A percentile compares a stretch with the other conserved stretches of the same genome.
These are phyloP conservation scores for Embidobia sp. DNA, from an alignment of 2,888 invertebrate species.

Conservation along the genomic window DNA sequence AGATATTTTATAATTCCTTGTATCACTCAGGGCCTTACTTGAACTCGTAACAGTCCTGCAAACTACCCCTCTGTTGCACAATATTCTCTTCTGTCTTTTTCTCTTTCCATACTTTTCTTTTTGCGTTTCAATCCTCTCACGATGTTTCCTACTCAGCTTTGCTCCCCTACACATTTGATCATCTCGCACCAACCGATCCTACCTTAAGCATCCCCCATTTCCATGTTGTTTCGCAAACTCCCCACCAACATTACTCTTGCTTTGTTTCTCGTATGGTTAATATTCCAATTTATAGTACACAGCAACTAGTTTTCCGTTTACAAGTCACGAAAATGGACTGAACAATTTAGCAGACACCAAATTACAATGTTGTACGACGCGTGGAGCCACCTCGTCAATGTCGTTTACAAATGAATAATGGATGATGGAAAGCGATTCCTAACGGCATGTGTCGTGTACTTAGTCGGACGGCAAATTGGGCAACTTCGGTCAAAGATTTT, in stretches of 20 bases:
- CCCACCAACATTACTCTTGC: background rate
- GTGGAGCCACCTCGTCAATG: constrained; percentile 16
- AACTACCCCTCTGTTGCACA: background rate
- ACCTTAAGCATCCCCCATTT: background rate
- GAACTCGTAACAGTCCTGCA: background rate
- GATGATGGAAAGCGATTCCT: constrained; percentile 29
- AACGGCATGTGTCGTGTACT: constrained; percentile 26
- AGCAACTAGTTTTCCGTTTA: constrained; percentile 4
- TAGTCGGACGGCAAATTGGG: constrained; percentile 23
- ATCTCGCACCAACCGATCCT: background rate
- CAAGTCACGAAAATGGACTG: background rate
- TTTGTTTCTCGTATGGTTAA: background rate
- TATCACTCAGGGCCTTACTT: background rate
- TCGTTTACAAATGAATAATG: constrained; percentile 45
- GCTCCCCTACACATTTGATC: background rate
- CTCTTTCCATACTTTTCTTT: background rate
- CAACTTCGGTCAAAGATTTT: constrained; percentile 36
- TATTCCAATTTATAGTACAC: background rate
- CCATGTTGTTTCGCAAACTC: no score
- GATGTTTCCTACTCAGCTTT: constrained; percentile 2
- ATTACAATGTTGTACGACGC: background rate
- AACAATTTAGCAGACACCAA: constrained; percentile 14
- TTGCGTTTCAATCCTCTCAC: constrained; percentile 5
- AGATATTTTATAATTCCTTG: no score
- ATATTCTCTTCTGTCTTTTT: background rate